Percentiles rank a stretch among this genome's conserved stretches.
Conservation (phyloP, 2,888 invertebrate genomes). For the Harpalus rufipes region DNA sequence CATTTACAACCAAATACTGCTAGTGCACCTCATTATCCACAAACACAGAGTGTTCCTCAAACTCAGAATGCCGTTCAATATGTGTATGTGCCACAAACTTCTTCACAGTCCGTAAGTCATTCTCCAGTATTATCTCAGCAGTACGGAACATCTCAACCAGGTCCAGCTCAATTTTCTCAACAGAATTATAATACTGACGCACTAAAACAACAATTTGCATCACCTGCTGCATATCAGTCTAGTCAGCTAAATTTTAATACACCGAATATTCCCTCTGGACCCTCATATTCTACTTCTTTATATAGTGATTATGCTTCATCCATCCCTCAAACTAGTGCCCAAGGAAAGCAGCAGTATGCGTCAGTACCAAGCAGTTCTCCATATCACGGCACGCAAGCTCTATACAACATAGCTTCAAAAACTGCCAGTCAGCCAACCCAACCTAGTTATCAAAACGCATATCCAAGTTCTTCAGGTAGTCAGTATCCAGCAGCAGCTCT, state of each 20-base stretch:
- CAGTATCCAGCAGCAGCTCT: slow-evolving; percentile 1
- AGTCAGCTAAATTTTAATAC: neutral
- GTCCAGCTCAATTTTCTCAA: slow-evolving; percentile 10
- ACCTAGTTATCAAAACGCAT: neutral
- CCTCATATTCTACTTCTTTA: neutral
- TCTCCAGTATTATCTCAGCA: neutral
- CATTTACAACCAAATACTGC: neutral
- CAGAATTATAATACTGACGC: neutral
- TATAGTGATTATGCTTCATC: neutral
- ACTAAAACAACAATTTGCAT: slow-evolving; percentile 3
- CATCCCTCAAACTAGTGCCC: neutral
- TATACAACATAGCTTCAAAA: slow-evolving; percentile 4
- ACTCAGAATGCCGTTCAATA: slow-evolving; percentile 19
- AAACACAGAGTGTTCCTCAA: slow-evolving; percentile 11
- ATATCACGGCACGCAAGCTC: neutral
- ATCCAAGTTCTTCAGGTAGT: neutral
- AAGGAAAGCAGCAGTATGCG: slow-evolving; percentile 13
- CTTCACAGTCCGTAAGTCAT: neutral
- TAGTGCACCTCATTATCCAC: slow-evolving; percentile 2
- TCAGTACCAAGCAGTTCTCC: slow-evolving; percentile 1
- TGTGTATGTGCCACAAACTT: slow-evolving; percentile 24
- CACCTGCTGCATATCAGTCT: slow-evolving; percentile 8
- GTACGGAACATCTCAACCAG: slow-evolving; percentile 24
- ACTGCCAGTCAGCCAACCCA: neutral
- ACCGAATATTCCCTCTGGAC: neutral